phyloP scores from a whole-genome alignment of 2,113 vertebrate genomes.

The Chaenogobius annularis region DNA sequence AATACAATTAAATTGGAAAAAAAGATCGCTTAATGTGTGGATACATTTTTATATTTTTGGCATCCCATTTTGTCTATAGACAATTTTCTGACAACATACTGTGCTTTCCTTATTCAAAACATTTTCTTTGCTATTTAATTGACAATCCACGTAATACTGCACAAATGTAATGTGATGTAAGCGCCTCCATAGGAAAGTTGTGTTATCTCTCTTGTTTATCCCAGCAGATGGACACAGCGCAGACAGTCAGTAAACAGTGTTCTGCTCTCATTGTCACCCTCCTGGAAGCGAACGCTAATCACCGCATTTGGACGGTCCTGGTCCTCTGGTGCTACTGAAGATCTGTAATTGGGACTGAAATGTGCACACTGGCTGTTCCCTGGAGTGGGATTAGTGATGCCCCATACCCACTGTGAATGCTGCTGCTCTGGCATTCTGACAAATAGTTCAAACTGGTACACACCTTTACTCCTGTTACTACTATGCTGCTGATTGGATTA shows the following conservation, averaged over 20 bases:
- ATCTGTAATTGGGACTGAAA: constrained; percentile 69
- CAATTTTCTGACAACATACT: neutral
- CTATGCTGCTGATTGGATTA: neutral
- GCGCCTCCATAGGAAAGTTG: constrained; percentile 43
- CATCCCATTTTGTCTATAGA: no score
- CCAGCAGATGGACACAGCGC: constrained; percentile 67
- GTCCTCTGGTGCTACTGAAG: constrained; percentile 61
- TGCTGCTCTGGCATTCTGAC: constrained; percentile 56
- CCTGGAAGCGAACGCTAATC: constrained; percentile 54
- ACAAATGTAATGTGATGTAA: constrained; percentile 51
- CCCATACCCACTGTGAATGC: constrained; percentile 26
- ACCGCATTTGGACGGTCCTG: constrained; percentile 60
- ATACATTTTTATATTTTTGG: no score
- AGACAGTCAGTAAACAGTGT: constrained; percentile 62
- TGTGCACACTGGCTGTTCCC: constrained; percentile 54
- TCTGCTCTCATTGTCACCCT: constrained; percentile 53
- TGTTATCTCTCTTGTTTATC: constrained; percentile 43
- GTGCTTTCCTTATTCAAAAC: no score
- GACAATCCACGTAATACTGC: constrained; percentile 46
- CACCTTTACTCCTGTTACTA: neutral
- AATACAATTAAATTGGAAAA: no score
- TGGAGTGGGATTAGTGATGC: constrained; percentile 49
- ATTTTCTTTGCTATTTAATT: constrained; percentile 12
- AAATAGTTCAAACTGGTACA: constrained; percentile 60
- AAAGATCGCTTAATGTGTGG: no score